Conservation (phyloP, 2,888 invertebrate genomes). For the Cerastis rubricosa region DNA sequence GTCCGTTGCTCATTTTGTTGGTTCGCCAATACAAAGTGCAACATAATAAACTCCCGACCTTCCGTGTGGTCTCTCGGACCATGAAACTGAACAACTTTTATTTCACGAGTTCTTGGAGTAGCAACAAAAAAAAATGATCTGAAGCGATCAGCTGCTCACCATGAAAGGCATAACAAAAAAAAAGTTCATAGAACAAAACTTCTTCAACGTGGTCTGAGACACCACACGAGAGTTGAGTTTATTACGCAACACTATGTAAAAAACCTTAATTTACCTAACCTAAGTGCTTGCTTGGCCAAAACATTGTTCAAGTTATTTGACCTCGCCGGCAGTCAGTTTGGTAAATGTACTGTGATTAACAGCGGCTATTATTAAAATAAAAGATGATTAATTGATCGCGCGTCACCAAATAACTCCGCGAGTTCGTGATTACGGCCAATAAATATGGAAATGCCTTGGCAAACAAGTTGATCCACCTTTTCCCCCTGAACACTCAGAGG, state of each 20-base stretch:
- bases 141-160: too few species aligned
- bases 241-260: too few species aligned
- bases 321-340: constrained; percentile 33
- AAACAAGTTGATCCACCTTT: constrained; percentile 10
- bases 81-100: too few species aligned
- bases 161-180: too few species aligned
- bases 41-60: too few species aligned
- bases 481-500: too few species aligned
- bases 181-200: too few species aligned
- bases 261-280: constrained; percentile 41
- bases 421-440: constrained; percentile 28
- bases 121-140: too few species aligned
- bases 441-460: constrained; percentile 32
- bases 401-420: constrained; percentile 36
- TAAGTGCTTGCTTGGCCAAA: constrained; percentile 15
- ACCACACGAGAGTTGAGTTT: too few species aligned
- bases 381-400: constrained; percentile 33
- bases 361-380: constrained; percentile 32
- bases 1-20: background rate
- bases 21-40: background rate
- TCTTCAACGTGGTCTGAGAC: too few species aligned
- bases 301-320: constrained; percentile 41
- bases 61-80: too few species aligned
- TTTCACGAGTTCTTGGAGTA: too few species aligned
- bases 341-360: constrained; percentile 31